Conservation (phyloP, 2,113 vertebrate species). For the Anoplopoma fimbria region DNA sequence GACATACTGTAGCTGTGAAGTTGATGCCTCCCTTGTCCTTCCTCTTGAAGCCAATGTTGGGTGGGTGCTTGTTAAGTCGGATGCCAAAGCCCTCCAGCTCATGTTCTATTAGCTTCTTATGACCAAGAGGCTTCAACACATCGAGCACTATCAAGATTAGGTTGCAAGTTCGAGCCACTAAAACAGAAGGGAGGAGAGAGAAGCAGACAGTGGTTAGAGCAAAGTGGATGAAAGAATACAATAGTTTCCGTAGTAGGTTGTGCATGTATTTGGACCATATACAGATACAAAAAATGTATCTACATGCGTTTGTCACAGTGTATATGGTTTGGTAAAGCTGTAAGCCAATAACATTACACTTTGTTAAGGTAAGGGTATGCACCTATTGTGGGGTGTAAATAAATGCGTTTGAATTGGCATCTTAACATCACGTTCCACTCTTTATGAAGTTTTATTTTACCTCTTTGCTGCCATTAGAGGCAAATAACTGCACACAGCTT, state of each 20-base stretch:
- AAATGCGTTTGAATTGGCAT: neutral
- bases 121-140: slow-evolving; percentile 95
- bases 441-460: neutral
- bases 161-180: slow-evolving; percentile 98
- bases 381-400: neutral
- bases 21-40: slow-evolving; percentile 99
- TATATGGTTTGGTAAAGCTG: neutral
- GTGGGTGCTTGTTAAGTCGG: slow-evolving; percentile 95
- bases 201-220: neutral
- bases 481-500: neutral
- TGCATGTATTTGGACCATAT: too few relatives aligned
- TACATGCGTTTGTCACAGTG: neutral
- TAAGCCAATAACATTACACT: neutral
- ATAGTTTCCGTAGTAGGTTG: neutral
- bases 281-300: neutral
- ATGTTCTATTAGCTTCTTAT: slow-evolving; percentile 98
- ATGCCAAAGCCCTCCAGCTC: slow-evolving; percentile 98
- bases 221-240: neutral
- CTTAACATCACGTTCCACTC: neutral
- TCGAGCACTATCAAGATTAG: slow-evolving; percentile 97
- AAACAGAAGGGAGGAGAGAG: neutral
- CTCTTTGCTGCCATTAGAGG: neutral
- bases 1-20: slow-evolving; percentile 93
- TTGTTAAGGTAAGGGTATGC: neutral
- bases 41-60: slow-evolving; percentile 98